phyloP scores from a whole-genome alignment of 1,140 invertebrate genomes.

The Drosophila pectinifera region DNA sequence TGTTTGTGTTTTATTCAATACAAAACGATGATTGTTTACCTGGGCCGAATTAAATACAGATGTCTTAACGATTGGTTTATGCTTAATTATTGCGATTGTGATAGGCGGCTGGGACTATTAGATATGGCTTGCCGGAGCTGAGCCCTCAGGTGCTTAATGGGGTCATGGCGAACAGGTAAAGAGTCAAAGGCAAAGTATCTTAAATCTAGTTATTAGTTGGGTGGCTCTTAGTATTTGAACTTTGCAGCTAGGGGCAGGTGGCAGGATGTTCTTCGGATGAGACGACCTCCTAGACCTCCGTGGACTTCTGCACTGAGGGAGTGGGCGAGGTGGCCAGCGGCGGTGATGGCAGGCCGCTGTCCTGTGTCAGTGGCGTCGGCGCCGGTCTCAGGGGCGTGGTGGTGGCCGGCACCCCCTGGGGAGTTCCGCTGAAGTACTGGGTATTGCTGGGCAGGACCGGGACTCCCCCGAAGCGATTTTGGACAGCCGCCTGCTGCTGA shows the following conservation, averaged over 20 bases:
- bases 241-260: slow-evolving; percentile 60
- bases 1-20: slow-evolving; percentile 55
- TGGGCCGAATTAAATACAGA: slow-evolving; percentile 34
- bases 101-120: slow-evolving; percentile 11
- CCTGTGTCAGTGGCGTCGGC: slow-evolving; percentile 69
- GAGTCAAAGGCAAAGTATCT: slow-evolving; percentile 53
- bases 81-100: slow-evolving; percentile 32
- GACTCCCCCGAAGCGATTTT: slow-evolving; percentile 80
- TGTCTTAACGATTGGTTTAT: slow-evolving; percentile 20
- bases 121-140: slow-evolving; percentile 11
- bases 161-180: slow-evolving; percentile 56
- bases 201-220: slow-evolving; percentile 60
- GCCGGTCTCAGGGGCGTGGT: slow-evolving; percentile 60
- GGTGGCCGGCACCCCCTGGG: slow-evolving; percentile 53
- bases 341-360: slow-evolving; percentile 77
- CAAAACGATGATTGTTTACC: slow-evolving; percentile 49
- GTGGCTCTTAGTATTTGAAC: slow-evolving; percentile 74
- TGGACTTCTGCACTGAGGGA: slow-evolving; percentile 81
- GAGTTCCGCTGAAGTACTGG: slow-evolving; percentile 73
- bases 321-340: slow-evolving; percentile 79
- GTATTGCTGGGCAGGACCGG: slow-evolving; percentile 77
- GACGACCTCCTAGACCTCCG: slow-evolving; percentile 74
- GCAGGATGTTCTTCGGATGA: slow-evolving; percentile 36
- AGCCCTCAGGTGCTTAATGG: slow-evolving; percentile 19
- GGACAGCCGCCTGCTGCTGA: slow-evolving; percentile 56